Conservation (phyloP, 2,797 vertebrate species). For the Megalops cyprinoides region DNA sequence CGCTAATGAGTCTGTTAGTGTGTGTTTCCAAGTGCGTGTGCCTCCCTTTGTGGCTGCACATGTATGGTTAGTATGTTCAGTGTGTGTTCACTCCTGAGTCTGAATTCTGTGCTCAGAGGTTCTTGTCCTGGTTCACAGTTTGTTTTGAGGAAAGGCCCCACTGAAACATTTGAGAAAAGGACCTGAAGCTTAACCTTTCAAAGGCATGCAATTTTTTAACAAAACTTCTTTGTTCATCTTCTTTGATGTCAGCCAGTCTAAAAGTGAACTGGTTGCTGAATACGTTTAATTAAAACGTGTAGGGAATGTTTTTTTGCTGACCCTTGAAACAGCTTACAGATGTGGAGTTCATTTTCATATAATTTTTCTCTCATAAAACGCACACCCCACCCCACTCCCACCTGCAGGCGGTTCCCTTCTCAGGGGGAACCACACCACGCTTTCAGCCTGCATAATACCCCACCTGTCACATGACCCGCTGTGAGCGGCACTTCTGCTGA, state of each 20-base stretch:
- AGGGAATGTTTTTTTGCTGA: too few species aligned
- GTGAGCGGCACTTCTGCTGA: neutral
- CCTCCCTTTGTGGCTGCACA: neutral
- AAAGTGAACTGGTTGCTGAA: neutral
- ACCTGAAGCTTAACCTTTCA: constrained; percentile 6
- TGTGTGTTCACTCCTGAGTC: neutral
- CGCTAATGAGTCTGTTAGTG: neutral
- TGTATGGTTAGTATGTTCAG: neutral
- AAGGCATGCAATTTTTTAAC: neutral
- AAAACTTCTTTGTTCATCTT: neutral
- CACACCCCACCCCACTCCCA: too few species aligned
- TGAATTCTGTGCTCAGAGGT: too few species aligned
- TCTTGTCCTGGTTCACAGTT: too few species aligned
- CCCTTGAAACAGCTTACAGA: too few species aligned
- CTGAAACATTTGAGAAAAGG: too few species aligned
- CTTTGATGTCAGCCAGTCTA: constrained; percentile 1
- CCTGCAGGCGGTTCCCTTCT: neutral
- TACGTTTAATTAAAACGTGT: too few species aligned
- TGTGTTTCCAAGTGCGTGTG: neutral
- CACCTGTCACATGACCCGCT: neutral
- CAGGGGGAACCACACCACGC: neutral
- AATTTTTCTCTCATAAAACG: too few species aligned
- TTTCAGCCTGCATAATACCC: neutral
- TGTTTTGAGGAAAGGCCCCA: too few species aligned
- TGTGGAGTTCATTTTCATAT: too few species aligned